These are phyloP conservation scores for Adoxophyes honmai DNA, from an alignment of 1,140 invertebrate species.

Conservation along the genomic window DNA sequence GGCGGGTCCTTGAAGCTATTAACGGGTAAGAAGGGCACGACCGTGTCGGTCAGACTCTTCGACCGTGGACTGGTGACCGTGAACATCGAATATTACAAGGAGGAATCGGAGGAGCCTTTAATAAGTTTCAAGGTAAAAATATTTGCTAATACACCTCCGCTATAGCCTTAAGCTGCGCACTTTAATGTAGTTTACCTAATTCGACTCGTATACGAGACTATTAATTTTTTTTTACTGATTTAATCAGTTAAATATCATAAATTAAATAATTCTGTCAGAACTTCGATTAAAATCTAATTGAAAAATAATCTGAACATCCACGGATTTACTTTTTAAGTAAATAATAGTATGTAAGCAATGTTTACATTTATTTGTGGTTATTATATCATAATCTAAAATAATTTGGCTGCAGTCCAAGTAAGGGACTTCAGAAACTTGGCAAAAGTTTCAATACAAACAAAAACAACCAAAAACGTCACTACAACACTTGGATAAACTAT, in stretches of 20 bases:
- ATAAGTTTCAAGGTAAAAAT: conserved; percentile 85
- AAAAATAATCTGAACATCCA: too few species aligned
- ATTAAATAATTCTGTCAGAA: too few species aligned
- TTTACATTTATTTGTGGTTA: too few species aligned
- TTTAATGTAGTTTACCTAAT: too few species aligned
- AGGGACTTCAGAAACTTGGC: neutral
- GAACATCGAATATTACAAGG: conserved; percentile 89
- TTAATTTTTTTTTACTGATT: too few species aligned
- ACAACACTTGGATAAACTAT: too few species aligned
- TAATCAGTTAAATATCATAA: too few species aligned
- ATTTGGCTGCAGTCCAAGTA: neutral
- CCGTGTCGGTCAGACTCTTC: conserved; percentile 85
- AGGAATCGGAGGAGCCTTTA: conserved; percentile 83
- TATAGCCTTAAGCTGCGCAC: neutral
- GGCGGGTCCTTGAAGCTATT: conserved; percentile 83
- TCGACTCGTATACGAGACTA: too few species aligned
- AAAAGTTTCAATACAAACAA: conserved; percentile 5
- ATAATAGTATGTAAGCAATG: too few species aligned
- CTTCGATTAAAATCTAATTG: too few species aligned
- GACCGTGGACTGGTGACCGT: conserved; percentile 85
- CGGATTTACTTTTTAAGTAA: too few species aligned
- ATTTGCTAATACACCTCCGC: conserved; percentile 16
- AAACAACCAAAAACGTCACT: neutral
- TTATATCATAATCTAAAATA: neutral
- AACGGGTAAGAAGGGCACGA: conserved; percentile 81